These are phyloP conservation scores for Metaphire vulgaris DNA, from an alignment of 1,140 invertebrate genomes.

Conservation along the genomic window DNA sequence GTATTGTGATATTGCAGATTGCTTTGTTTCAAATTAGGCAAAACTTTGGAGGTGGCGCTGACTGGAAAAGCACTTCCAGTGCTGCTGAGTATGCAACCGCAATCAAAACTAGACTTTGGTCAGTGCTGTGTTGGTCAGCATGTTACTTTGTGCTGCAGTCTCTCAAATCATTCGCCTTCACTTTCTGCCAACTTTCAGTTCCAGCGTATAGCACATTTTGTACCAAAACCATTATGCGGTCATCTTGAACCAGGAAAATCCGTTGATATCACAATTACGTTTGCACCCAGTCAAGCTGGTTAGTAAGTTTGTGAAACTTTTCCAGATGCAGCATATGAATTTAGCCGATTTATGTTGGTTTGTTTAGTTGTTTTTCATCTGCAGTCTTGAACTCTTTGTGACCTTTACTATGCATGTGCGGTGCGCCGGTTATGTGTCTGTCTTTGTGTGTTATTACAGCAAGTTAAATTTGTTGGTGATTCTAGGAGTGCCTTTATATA, in stretches of 20 bases:
- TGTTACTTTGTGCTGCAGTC: slow-evolving; percentile 41
- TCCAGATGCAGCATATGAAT: background rate
- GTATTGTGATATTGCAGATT: too few species aligned
- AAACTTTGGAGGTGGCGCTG: slow-evolving; percentile 48
- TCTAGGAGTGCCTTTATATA: too few species aligned
- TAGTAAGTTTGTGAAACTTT: slow-evolving; percentile 27
- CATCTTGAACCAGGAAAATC: slow-evolving; percentile 42
- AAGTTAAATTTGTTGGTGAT: too few species aligned
- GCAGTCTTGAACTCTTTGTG: too few species aligned
- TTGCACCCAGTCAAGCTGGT: slow-evolving; percentile 51
- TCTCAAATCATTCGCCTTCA: slow-evolving; percentile 45
- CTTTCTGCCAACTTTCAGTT: slow-evolving; percentile 47
- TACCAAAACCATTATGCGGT: slow-evolving; percentile 42
- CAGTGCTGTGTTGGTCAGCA: slow-evolving; percentile 47
- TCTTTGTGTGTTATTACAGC: too few species aligned
- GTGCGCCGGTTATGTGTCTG: too few species aligned
- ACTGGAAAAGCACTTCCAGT: slow-evolving; percentile 51
- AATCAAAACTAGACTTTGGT: slow-evolving; percentile 45
- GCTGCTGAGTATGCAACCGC: slow-evolving; percentile 41
- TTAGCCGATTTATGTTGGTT: slow-evolving; percentile 3
- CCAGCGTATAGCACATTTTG: slow-evolving; percentile 48
- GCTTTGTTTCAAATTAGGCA: too few species aligned
- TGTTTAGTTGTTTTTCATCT: too few species aligned
- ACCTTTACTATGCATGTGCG: too few species aligned
- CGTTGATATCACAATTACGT: slow-evolving; percentile 48